These are phyloP conservation scores for Macroglossus sobrinus DNA, from an alignment of 2,113 vertebrate species.

Conservation along the genomic window DNA sequence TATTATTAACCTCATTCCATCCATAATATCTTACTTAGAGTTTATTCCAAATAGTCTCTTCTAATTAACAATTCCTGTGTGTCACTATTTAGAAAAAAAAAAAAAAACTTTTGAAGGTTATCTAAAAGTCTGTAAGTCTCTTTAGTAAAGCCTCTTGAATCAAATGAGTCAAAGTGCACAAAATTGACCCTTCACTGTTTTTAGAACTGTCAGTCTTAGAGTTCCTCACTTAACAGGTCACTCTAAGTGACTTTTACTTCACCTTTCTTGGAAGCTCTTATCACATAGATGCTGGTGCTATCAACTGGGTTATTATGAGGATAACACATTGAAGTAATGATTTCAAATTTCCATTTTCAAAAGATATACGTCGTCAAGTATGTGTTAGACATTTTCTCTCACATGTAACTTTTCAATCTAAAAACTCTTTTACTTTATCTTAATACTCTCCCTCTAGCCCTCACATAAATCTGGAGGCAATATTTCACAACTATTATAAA, in stretches of 20 bases:
- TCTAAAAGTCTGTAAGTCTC: background rate
- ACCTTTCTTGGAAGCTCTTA: slow-evolving; percentile 39
- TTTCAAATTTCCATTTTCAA: slow-evolving; percentile 48
- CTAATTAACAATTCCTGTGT: background rate
- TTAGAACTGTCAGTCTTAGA: slow-evolving; percentile 24
- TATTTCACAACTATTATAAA: background rate
- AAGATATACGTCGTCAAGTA: slow-evolving; percentile 39
- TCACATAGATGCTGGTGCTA: slow-evolving; percentile 22
- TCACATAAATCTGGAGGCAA: background rate
- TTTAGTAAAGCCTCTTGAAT: background rate
- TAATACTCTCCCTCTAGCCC: background rate
- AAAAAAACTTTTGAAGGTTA: slow-evolving; percentile 6
- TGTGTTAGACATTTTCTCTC: slow-evolving; percentile 13
- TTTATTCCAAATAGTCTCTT: background rate
- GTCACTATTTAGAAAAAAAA: background rate
- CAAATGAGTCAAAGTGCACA: background rate
- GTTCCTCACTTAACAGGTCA: background rate
- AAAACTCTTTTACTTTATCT: background rate
- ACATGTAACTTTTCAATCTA: background rate
- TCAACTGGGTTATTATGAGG: background rate
- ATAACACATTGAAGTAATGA: slow-evolving; percentile 55
- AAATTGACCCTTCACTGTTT: slow-evolving; percentile 4
- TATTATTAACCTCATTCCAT: background rate
- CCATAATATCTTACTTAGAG: background rate
- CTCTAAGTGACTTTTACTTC: slow-evolving; percentile 40